Conservation (phyloP, 2,113 vertebrate genomes). For the Diadophis punctatus region DNA sequence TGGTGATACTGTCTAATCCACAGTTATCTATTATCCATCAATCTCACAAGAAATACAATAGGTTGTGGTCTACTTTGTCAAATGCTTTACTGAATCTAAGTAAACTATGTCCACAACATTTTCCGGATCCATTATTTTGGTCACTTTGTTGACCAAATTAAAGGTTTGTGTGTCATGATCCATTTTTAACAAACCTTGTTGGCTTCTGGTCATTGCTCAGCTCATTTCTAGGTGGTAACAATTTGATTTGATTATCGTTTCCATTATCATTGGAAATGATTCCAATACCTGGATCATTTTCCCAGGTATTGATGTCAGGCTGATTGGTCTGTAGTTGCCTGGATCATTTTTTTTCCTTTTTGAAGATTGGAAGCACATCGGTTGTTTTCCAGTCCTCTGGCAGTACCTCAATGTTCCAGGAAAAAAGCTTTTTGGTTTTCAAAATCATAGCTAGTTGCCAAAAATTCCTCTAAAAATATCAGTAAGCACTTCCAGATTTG, state of each 20-base stretch:
- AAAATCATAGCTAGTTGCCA: background rate
- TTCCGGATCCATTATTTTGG: background rate
- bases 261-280: too few relatives aligned
- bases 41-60: background rate
- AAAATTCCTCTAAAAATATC: background rate
- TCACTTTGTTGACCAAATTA: background rate
- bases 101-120: background rate
- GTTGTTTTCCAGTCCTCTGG: background rate
- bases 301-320: too few relatives aligned
- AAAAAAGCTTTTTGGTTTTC: background rate
- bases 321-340: too few relatives aligned
- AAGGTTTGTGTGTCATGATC: background rate
- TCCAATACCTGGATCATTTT: too few relatives aligned
- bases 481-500: slow-evolving; percentile 5
- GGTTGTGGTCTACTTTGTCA: background rate
- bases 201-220: background rate
- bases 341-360: background rate
- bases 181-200: background rate
- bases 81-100: background rate
- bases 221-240: background rate
- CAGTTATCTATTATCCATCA: background rate
- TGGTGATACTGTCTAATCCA: background rate
- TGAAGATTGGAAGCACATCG: background rate
- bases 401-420: background rate
- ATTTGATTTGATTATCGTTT: background rate